A percentile compares a stretch with the other conserved stretches of the same genome.
Conservation (phyloP, 2,113 vertebrate genomes). For the Dicerorhinus sumatrensis region DNA sequence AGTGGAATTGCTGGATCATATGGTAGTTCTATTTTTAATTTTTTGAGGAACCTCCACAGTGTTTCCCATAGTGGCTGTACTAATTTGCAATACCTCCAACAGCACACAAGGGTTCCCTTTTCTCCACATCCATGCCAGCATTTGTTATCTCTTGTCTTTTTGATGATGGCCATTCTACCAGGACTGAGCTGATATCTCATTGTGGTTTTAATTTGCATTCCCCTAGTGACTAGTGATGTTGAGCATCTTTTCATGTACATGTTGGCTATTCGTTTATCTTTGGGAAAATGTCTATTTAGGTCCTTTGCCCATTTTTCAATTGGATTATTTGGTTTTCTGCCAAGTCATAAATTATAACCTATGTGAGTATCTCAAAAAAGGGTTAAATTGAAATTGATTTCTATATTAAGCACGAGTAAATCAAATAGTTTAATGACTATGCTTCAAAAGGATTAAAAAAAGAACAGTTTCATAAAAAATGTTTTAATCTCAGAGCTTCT, state of each 20-base stretch:
- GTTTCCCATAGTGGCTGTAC: not conserved
- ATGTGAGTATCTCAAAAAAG: not conserved
- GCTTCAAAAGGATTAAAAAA: not conserved
- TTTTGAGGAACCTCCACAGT: not conserved
- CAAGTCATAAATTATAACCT: slow-evolving; percentile 23
- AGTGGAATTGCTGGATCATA: not conserved
- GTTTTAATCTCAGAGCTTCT: not conserved
- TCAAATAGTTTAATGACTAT: slow-evolving; percentile 3
- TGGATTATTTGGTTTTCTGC: not conserved
- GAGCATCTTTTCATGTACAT: not conserved
- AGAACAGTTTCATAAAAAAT: too few relatives aligned
- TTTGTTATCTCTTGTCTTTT: not conserved
- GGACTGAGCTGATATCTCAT: not conserved
- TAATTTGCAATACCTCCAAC: not conserved
- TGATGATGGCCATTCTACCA: not conserved
- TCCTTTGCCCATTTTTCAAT: not conserved
- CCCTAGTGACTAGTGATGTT: not conserved
- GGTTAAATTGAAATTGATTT: not conserved
- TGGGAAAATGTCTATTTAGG: not conserved
- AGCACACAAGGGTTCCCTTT: not conserved
- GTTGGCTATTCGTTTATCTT: not conserved
- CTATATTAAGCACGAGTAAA: not conserved
- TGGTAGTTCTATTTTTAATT: not conserved
- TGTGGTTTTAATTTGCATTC: not conserved
- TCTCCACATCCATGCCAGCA: not conserved